These are phyloP conservation scores for Hipparchia semele DNA, from an alignment of 2,888 invertebrate species.

Conservation along the genomic window DNA sequence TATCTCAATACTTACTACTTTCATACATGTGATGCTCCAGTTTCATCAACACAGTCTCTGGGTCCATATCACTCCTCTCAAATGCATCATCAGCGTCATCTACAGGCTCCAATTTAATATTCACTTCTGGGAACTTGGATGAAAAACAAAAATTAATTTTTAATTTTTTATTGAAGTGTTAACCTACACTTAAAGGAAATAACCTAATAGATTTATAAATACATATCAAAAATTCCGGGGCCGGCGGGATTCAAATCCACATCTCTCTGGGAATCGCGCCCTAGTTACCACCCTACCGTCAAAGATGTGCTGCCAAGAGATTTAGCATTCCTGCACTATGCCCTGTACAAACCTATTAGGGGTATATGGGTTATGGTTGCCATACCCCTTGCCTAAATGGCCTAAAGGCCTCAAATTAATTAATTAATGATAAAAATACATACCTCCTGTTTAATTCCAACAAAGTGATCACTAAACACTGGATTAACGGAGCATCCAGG, in stretches of 20 bases:
- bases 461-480: conserved; percentile 25
- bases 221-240: no score
- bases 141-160: not conserved
- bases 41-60: conserved; percentile 20
- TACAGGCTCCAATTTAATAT: conserved; percentile 31
- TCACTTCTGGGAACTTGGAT: not conserved
- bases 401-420: not conserved
- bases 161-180: no score
- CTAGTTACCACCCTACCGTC: no score
- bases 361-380: no score
- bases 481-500: not conserved
- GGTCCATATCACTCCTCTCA: conserved; percentile 2
- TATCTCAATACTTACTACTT: conserved; percentile 2
- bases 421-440: not conserved
- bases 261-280: no score
- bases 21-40: conserved; percentile 11
- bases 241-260: no score
- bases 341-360: no score
- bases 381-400: not conserved
- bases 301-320: no score
- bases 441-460: conserved; percentile 28
- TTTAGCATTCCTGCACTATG: no score
- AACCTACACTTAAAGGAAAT: no score
- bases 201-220: no score
- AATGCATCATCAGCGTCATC: conserved; percentile 13